A percentile compares a stretch with the other conserved stretches of the same genome.
phyloP scores from a whole-genome alignment of 2,113 vertebrate genomes.

The Tamias sibiricus region DNA sequence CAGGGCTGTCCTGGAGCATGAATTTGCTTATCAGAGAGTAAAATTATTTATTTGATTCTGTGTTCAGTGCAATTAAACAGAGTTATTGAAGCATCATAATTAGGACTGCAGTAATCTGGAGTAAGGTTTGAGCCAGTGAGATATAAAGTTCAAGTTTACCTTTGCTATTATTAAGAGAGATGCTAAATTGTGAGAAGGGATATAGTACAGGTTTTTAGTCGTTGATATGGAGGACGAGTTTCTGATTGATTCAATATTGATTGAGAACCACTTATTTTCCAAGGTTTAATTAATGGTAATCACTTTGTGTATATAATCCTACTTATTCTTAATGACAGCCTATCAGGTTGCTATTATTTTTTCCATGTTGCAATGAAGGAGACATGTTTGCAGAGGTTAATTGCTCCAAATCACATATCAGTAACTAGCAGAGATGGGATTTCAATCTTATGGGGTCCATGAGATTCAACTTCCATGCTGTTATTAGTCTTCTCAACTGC shows the following conservation, averaged over 20 bases:
- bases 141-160: background rate
- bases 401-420: background rate
- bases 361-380: background rate
- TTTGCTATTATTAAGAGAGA: background rate
- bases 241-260: background rate
- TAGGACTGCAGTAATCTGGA: background rate
- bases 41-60: conserved; percentile 46
- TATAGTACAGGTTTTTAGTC: background rate
- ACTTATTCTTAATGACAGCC: background rate
- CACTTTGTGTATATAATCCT: background rate
- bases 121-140: background rate
- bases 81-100: conserved; percentile 41
- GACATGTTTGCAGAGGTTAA: background rate
- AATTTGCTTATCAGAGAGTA: conserved; percentile 39
- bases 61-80: background rate
- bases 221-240: background rate
- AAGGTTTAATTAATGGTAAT: background rate
- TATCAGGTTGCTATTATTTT: background rate
- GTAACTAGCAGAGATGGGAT: background rate
- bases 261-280: background rate
- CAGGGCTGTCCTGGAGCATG: background rate
- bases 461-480: background rate
- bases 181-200: background rate
- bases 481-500: background rate
- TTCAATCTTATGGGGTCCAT: background rate